Base-by-base conservation (phyloP, 1,140 invertebrate species). In the Patella vulgata region DNA sequence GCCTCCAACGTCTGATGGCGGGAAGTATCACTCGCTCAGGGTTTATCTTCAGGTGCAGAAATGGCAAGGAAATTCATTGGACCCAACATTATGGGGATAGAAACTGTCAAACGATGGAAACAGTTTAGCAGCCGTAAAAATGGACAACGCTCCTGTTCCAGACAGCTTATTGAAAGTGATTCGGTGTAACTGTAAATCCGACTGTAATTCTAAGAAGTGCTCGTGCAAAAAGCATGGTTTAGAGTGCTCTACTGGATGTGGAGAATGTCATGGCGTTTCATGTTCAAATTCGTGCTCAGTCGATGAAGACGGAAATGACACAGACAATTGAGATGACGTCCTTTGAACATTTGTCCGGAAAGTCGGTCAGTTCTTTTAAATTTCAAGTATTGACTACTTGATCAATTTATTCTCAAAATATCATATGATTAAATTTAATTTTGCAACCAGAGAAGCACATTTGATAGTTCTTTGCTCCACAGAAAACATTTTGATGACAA, bases 181-280 rank as follows among this genome's bases (percentile, higher is more conserved):
- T 30, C 57, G 53, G 44, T 73, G 68, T 31, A 61, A 44, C 21
- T 73, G 71, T 43, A 73, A 68, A 60, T 25, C 27, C 44, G 57
- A 59, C 36, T 73, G 71, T 58, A 60, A 62, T 40, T 61, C 56
- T 21, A 67, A 56, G 50, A 33, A 60, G 42, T 73, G 70, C 36
- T 27, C 50, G 0, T 70, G 67, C 54, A 57, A 56, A 31, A 71
- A 66, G 39, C 43, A 62, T 47, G 56, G 66, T 23, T 42, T 71
- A 5, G 43, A 48, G 4, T 69, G 66, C 30, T 55, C 67, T 39
- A n/a, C 39, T 9, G 59, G n/a, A 6, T 73, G 67, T 53, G 36
- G 54, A 28, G 63, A 63, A 42, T 70, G 70, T 39, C 43, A 30
- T n/a, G 66, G 70, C 4, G n/a, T 44, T 14, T 44, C 50, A 36